Evolutionary conservation across 2,113 vertebrate species (phyloP).

Genomic region (Isichthys henryi): DNA sequence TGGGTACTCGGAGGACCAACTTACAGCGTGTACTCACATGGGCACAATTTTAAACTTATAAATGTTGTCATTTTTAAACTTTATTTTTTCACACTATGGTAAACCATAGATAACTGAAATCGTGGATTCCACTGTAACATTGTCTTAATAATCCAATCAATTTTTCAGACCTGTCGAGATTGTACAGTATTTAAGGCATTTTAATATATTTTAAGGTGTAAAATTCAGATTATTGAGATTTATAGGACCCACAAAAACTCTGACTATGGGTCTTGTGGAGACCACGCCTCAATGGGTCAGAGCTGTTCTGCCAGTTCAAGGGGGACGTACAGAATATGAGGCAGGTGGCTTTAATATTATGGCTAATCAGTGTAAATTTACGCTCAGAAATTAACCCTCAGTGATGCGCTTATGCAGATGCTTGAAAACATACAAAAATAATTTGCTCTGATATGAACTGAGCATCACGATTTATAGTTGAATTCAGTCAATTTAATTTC

Average conservation of each 20-base stretch:
- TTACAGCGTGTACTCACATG: no score
- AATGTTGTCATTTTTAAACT: no score
- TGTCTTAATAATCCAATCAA: not conserved
- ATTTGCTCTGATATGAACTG: no score
- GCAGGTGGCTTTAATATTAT: not conserved
- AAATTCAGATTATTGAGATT: not conserved
- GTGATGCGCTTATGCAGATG: not conserved
- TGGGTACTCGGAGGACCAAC: no score
- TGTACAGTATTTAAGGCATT: no score
- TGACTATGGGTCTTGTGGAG: not conserved
- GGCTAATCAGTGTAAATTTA: not conserved
- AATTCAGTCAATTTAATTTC: no score
- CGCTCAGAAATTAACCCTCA: not conserved
- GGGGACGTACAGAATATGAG: not conserved
- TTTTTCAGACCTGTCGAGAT: not conserved
- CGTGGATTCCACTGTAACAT: no score
- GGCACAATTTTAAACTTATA: no score
- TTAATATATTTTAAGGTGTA: not conserved
- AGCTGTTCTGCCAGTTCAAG: not conserved
- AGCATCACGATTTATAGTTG: no score
- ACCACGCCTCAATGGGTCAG: not conserved
- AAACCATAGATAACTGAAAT: no score
- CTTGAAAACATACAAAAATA: not conserved
- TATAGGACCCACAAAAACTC: not conserved
- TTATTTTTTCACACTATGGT: no score